phyloP scores from a whole-genome alignment of 1,140 invertebrate species.

The Mycetomoellerius zeteki region DNA sequence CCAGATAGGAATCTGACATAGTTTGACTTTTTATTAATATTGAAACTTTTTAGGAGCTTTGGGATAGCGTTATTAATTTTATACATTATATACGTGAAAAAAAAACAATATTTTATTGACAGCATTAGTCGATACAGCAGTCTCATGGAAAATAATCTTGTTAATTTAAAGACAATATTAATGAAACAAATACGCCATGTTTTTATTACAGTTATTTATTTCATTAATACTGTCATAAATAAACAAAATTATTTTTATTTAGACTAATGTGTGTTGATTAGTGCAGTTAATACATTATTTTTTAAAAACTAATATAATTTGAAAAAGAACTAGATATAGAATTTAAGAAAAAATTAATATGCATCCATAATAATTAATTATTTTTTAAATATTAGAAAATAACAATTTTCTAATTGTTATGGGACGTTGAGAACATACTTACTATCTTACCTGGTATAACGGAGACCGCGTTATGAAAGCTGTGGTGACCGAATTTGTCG shows the following conservation, averaged over 20 bases:
- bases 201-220: too few relatives aligned
- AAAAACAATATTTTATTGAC: too few relatives aligned
- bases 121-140: too few relatives aligned
- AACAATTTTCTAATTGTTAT: neutral
- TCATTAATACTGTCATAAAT: too few relatives aligned
- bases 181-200: too few relatives aligned
- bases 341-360: neutral
- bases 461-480: neutral
- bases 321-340: neutral
- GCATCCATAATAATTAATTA: neutral
- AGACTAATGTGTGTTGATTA: too few relatives aligned
- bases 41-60: neutral
- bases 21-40: neutral
- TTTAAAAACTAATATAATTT: neutral
- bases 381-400: neutral
- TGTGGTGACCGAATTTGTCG: slow-evolving; percentile 40
- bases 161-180: too few relatives aligned
- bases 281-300: too few relatives aligned
- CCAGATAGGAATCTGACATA: neutral
- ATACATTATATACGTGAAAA: neutral
- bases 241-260: too few relatives aligned
- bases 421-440: neutral
- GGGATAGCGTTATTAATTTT: neutral
- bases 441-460: neutral
- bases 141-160: too few relatives aligned